Evolutionary conservation across 2,797 vertebrate genomes (phyloP).

Genomic region (Manis javanica): DNA sequence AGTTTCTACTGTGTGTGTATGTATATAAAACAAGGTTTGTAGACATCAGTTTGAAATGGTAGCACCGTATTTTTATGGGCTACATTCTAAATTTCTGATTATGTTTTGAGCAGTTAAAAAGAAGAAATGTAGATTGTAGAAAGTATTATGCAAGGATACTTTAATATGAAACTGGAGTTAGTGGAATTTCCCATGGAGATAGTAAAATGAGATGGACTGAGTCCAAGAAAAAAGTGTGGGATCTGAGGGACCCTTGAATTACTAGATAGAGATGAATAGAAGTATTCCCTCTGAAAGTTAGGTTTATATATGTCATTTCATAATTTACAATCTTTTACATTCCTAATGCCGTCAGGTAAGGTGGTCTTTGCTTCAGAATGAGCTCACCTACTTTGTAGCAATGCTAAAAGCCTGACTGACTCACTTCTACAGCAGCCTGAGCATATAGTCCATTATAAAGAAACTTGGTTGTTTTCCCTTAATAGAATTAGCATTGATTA

Average conservation of each 20-base stretch:
- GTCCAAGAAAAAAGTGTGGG: not conserved
- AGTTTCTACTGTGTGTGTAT: not conserved
- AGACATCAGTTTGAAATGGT: not conserved
- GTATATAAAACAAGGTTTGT: not conserved
- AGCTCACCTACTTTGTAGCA: slow-evolving; percentile 15
- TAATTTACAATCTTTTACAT: slow-evolving; percentile 23
- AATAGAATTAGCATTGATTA: slow-evolving; percentile 34
- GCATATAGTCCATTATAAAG: not conserved
- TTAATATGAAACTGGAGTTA: slow-evolving; percentile 13
- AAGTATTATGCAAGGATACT: not conserved
- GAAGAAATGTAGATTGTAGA: not conserved
- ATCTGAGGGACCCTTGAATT: not conserved
- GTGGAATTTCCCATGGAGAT: not conserved
- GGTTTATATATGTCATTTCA: not conserved
- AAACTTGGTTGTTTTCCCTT: not conserved
- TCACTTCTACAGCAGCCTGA: not conserved
- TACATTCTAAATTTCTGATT: slow-evolving; percentile 21
- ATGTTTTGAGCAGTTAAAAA: slow-evolving; percentile 28
- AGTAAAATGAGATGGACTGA: slow-evolving; percentile 34
- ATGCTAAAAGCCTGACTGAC: not conserved
- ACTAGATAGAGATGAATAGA: not conserved
- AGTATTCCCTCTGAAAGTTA: slow-evolving; percentile 9
- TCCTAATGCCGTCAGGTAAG: slow-evolving; percentile 3
- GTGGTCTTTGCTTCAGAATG: slow-evolving; percentile 3
- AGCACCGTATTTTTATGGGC: not conserved